phyloP scores from a whole-genome alignment of 2,797 vertebrate species.

The Coracias cyanogaster region DNA sequence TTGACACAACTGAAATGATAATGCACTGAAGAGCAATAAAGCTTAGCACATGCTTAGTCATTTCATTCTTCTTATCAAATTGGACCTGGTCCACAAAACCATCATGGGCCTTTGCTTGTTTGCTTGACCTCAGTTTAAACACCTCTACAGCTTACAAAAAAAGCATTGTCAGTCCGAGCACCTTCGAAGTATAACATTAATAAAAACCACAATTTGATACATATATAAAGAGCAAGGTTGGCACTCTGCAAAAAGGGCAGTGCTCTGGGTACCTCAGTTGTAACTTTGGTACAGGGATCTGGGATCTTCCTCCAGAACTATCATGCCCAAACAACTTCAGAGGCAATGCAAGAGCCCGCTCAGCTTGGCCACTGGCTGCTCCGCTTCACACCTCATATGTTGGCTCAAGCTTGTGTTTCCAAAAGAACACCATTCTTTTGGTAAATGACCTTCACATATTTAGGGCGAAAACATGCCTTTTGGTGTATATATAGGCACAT shows the following conservation, averaged over 20 bases:
- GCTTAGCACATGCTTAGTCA: slow-evolving; percentile 32
- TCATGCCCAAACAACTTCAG: rapidly evolving
- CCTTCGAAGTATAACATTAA: neutral
- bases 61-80: slow-evolving; percentile 34
- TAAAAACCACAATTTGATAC: neutral
- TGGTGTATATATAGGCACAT: neutral
- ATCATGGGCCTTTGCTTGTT: neutral
- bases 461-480: neutral
- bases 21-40: neutral
- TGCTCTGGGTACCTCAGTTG: neutral
- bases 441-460: neutral
- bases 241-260: neutral
- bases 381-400: neutral
- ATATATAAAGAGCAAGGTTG: neutral
- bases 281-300: neutral
- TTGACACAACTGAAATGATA: slow-evolving; percentile 44
- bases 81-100: neutral
- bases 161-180: neutral
- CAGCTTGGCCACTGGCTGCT: neutral
- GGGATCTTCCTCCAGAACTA: neutral
- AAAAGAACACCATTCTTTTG: neutral
- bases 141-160: neutral
- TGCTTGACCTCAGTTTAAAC: neutral
- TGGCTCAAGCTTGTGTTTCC: neutral
- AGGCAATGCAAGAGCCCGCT: rapidly evolving